Evolutionary conservation across 2,888 invertebrate species (phyloP).

Genomic region (Gortyna flavago): DNA sequence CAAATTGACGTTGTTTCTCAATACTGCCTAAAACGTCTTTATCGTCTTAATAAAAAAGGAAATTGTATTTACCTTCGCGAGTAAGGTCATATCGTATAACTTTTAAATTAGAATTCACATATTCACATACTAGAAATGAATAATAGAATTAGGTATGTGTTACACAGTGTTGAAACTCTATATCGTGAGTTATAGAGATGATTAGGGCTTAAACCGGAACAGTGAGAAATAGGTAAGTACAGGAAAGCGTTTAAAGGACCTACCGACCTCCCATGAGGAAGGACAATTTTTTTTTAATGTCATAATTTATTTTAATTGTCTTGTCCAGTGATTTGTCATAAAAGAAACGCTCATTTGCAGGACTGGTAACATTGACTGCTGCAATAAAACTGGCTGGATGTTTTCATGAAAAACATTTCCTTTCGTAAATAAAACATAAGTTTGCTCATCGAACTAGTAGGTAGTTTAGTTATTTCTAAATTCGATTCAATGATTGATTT

Average conservation of each 20-base stretch:
- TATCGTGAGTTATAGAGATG: background rate
- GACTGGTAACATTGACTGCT: background rate
- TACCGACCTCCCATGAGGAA: background rate
- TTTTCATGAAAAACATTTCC: background rate
- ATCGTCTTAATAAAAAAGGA: slow-evolving; percentile 52
- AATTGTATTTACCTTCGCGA: slow-evolving; percentile 61
- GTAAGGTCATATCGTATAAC: slow-evolving; percentile 58
- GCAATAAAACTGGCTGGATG: too few relatives aligned
- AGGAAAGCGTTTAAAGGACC: background rate
- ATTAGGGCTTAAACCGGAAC: background rate
- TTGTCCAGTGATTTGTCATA: background rate
- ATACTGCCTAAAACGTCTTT: slow-evolving; percentile 62
- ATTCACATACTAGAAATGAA: slow-evolving; percentile 29
- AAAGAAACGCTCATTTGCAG: slow-evolving; percentile 1
- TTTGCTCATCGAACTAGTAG: background rate
- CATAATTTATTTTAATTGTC: background rate
- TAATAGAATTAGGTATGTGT: slow-evolving; percentile 1
- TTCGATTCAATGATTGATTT: background rate
- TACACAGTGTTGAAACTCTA: slow-evolving; percentile 1
- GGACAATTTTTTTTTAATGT: too few relatives aligned
- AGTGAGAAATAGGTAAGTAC: background rate
- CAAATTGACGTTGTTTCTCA: slow-evolving; percentile 63
- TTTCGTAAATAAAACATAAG: background rate
- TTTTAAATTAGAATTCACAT: slow-evolving; percentile 48
- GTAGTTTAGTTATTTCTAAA: background rate